Percentiles rank a stretch among this genome's conserved stretches.
Evolutionary conservation across 1,140 invertebrate species (phyloP).

Genomic region (Metaphire vulgaris): DNA sequence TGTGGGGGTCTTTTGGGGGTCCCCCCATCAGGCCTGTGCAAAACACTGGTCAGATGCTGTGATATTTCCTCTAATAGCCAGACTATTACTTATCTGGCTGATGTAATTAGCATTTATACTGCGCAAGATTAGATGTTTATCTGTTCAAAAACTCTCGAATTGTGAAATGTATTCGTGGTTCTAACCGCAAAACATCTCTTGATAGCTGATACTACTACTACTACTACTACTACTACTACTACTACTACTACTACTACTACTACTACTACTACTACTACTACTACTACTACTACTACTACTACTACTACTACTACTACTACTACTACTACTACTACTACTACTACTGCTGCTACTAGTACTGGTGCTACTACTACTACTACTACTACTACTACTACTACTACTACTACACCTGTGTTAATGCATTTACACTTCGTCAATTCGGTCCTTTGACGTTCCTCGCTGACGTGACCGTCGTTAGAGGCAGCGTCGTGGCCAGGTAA

Average conservation of each 20-base stretch:
- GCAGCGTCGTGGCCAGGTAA: too few species aligned
- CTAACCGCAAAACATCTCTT: too few species aligned
- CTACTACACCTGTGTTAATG: neutral
- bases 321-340: slow-evolving; percentile 12
- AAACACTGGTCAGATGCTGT: too few species aligned
- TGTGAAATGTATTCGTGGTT: too few species aligned
- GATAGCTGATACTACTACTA: neutral
- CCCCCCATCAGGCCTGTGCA: too few species aligned
- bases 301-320: neutral
- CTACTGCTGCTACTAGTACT: neutral
- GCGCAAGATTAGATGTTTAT: neutral
- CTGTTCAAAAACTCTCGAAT: too few species aligned
- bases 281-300: slow-evolving; percentile 12
- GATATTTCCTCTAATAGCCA: too few species aligned
- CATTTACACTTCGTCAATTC: too few species aligned
- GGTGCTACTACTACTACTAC: neutral
- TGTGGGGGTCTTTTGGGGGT: too few species aligned
- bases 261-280: slow-evolving; percentile 11
- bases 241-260: slow-evolving; percentile 15
- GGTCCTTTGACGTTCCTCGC: too few species aligned
- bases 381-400: slow-evolving; percentile 3
- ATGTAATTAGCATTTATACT: slow-evolving; percentile 5
- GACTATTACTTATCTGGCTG: too few species aligned
- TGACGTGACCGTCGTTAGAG: too few species aligned
- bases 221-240: neutral